Base-by-base conservation (phyloP, 2,888 invertebrate species). In the Eurois occulta region DNA sequence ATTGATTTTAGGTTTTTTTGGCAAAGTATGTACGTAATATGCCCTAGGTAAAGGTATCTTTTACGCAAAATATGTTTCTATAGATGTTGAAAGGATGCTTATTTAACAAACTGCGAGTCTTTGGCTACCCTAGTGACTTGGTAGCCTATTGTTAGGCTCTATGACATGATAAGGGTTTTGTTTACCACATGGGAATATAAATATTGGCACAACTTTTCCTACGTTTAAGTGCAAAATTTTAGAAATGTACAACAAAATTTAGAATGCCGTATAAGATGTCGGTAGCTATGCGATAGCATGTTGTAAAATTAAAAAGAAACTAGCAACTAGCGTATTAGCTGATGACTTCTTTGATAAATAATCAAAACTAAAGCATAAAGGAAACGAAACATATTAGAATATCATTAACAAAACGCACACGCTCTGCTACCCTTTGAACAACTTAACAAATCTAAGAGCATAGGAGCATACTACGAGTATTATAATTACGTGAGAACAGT, bases 401-500 rank as follows among this genome's bases (percentile, higher is more conserved):
- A 46, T 69, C 32, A 55, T 65, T 72, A 75, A 81, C 68, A 55
- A 43, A 72, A 55, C n/a, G 32, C 58, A 70, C 64, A 75, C 65
- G 52, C 52, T 75, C 66, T 28, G n/a, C 72, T 60, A 38, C 73
- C 24, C 58, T 16, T 73, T 70, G 60, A 72, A 43, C 58, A 73
- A 72, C 41, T 18, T 68, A 68, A 76, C 84, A 86, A 74, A 84
- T 80, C 78, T 77, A 28, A 68, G 77, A 65, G 75, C 80, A 85
- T 80, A 77, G 72, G 72, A 80, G 78, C 78, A 72, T 77, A 81
- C 71, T 80, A n/a, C n/a, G n/a, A n/a, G n/a, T n/a, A 80, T 81
- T 83, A 81, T 88, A 87, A 88, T 88, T 78, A 86, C 77, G 80
- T 85, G 80, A 80, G 84, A 86, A 83, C 84, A 66, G 83, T 88